Base-by-base conservation (phyloP, 1,140 invertebrate genomes). In the Achatina immaculata region DNA sequence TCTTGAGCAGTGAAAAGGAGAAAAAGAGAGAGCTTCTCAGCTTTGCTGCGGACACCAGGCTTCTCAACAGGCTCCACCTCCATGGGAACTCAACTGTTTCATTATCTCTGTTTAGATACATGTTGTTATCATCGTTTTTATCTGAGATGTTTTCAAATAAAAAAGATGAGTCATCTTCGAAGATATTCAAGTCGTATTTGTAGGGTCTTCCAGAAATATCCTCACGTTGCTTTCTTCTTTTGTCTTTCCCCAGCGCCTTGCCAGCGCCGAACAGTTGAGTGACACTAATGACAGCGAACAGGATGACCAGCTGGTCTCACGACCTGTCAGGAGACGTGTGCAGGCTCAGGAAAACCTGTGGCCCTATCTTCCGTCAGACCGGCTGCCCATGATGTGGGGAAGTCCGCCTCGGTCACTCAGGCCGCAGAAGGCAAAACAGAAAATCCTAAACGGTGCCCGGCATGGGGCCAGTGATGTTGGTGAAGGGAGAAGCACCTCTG, bases 331-430 rank as follows among this genome's bases (percentile, higher is more conserved):
- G 28, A 31, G 36, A 16, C 76, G 76, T 1, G 43, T 14, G 3
- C 38, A 42, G 16, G 19, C 58, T 31, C 58, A 68, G 62, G 76
- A 78, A 6, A 78, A 68, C 62, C 76, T 78, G n/a, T 78, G 76
- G 76, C 76, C 76, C 0, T 78, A 78, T n/a, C 76, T 78, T 4
- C 76, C 76, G 2, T 78, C 76, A 21, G 76, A 78, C 42, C 1
- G 76, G n/a, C 62, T 78, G 28, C 76, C 76, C 0, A 58, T 68
- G 34, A 38, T 78, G 58, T 78, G 76, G 76, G 76, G 76, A 36
- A 78, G 58, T 43, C 76, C 76, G 28, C 76, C 76, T 28, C 19
- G 76, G 24, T 36, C 76, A 1, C 3, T 68, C 40, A 66, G 21
- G 34, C 58, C 7, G 38, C 58, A 62, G n/a, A 78, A 78, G 34